These are phyloP conservation scores for Popillia japonica DNA, from an alignment of 1,140 invertebrate genomes.

Conservation along the genomic window DNA sequence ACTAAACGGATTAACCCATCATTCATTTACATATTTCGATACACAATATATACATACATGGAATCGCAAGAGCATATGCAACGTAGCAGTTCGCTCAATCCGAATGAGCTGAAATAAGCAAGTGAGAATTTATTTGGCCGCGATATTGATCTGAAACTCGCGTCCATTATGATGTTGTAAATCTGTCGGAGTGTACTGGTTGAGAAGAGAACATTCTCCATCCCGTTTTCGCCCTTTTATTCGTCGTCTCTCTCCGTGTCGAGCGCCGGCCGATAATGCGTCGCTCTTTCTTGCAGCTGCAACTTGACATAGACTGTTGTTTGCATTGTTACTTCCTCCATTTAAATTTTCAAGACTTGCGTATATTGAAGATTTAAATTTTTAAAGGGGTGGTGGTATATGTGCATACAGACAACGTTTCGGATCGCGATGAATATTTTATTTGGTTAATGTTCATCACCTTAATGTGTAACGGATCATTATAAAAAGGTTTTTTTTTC, in stretches of 20 bases:
- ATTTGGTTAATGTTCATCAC: too few species aligned
- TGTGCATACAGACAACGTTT: too few species aligned
- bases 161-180: constrained; percentile 33
- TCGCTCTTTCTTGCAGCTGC: constrained; percentile 19
- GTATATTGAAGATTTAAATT: constrained; percentile 26
- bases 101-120: constrained; percentile 34
- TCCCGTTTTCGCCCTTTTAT: background rate
- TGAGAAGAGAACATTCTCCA: background rate
- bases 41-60: background rate
- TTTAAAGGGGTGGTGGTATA: background rate
- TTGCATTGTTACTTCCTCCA: constrained; percentile 27
- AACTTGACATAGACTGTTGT: constrained; percentile 22
- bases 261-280: background rate
- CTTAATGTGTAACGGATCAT: too few species aligned
- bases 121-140: constrained; percentile 33
- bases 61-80: background rate
- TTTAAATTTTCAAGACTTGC: constrained; percentile 6
- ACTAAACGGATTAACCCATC: too few species aligned
- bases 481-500: too few species aligned
- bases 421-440: too few species aligned
- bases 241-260: background rate
- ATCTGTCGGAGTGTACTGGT: constrained; percentile 29
- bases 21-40: background rate
- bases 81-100: background rate
- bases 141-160: constrained; percentile 34